These are phyloP conservation scores for Pagetopsis macropterus DNA, from an alignment of 2,797 vertebrate species.

Conservation along the genomic window DNA sequence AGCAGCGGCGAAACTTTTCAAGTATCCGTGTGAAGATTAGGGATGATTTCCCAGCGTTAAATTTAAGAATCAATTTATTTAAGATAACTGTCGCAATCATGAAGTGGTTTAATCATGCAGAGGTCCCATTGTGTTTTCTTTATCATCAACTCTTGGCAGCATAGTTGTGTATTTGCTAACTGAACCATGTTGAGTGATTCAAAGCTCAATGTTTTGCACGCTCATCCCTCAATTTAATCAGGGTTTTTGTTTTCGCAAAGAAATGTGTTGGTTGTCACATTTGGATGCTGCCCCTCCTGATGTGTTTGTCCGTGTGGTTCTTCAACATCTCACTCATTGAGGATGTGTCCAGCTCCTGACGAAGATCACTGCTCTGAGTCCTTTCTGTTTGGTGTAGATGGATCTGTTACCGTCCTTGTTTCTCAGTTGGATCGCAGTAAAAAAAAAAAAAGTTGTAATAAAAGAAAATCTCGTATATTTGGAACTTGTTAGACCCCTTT, in stretches of 20 bases:
- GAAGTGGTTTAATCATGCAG: slow-evolving; percentile 33
- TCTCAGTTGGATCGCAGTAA: slow-evolving; percentile 25
- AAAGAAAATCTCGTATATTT: slow-evolving; percentile 22
- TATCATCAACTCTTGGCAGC: slow-evolving; percentile 28
- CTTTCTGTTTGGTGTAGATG: slow-evolving; percentile 31
- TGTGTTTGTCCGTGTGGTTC: slow-evolving; percentile 18
- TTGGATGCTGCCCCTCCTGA: slow-evolving; percentile 49
- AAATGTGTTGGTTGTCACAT: slow-evolving; percentile 24
- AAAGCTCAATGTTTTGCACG: slow-evolving; percentile 42
- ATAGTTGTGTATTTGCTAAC: slow-evolving; percentile 48
- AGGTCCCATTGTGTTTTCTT: slow-evolving; percentile 37
- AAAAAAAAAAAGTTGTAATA: slow-evolving; percentile 19
- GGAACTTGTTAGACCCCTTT: slow-evolving; percentile 24
- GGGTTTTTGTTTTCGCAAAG: background rate
- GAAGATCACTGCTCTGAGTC: slow-evolving; percentile 25
- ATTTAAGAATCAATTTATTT: slow-evolving; percentile 28
- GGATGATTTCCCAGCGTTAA: slow-evolving; percentile 17
- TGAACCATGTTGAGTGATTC: slow-evolving; percentile 40
- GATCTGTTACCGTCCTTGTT: slow-evolving; percentile 43
- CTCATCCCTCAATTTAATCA: slow-evolving; percentile 34
- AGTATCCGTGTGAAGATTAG: slow-evolving; percentile 33
- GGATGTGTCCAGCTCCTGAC: slow-evolving; percentile 27
- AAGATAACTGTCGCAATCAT: slow-evolving; percentile 31
- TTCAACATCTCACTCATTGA: slow-evolving; percentile 9
- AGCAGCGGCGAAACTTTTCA: slow-evolving; percentile 30